Base-by-base conservation (phyloP, 1,140 invertebrate species). In the Acromyrmex echinatior region DNA sequence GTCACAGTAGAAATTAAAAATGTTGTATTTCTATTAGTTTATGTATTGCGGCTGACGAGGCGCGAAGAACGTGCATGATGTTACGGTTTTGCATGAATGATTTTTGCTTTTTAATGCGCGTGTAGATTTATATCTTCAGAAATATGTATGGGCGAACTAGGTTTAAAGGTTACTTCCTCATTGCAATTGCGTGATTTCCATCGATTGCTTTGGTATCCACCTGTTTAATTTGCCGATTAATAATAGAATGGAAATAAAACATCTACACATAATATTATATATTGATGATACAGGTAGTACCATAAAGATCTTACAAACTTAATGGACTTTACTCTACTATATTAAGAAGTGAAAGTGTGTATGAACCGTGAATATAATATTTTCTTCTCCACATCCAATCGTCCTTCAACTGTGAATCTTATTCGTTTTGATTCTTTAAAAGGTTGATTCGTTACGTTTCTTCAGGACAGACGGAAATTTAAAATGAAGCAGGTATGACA, bases 51-150 rank as follows among this genome's bases (percentile, higher is more conserved):
- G 31, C n/a, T 58, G 21, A 49, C 6, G 7, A 16, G 10, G n/a
- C 58, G 39, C 51, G 63, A 76, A 88, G 60, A 35, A 51, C 39
- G 39, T 65, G 9, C 56, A 51, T 39, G 25, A 45, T 49, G 31
- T 60, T 4, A 39, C n/a, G 77, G 53, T 86, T 88, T 86, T 76
- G 63, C 53, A 45, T 16, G 53, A 58, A 58, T 76, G 73, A 21
- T 77, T 86, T 85, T 76, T 53, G 60, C 65, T 49, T 88, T 74
- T 71, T 65, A 56, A 71, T 66, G 84, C 70, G 28, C 6, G 45
- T 60, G 51, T 88, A 81, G 90, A 91, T 91, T 91, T 90, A 91
- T 58, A 62, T n/a, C 58, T 70, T 65, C 60, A 68, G 35, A 81
- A 87, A 77, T 68, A 79, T 35, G 58, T 21, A 62, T 31, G 71